A percentile compares a stretch with the other conserved stretches of the same genome.
These are phyloP conservation scores for Halictus rubicundus DNA, from an alignment of 1,140 invertebrate genomes.

Conservation along the genomic window DNA sequence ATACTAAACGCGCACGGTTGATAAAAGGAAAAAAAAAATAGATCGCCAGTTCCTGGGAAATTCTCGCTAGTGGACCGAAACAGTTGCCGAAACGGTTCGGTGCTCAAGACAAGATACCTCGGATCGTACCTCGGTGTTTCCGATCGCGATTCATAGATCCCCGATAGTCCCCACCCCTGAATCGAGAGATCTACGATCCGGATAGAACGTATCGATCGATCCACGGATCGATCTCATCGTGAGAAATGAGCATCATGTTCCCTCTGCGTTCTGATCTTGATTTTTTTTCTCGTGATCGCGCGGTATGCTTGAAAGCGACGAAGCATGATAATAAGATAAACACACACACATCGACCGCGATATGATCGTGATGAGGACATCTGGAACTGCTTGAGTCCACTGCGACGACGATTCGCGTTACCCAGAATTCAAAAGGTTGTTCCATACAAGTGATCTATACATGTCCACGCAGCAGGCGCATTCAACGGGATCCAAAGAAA, in stretches of 20 bases:
- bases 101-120: background rate
- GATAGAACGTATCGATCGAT: no score
- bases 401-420: slow-evolving; percentile 68
- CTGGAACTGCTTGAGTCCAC: slow-evolving; percentile 72
- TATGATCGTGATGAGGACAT: slow-evolving; percentile 42
- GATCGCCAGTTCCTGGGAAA: slow-evolving; percentile 49
- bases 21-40: no score
- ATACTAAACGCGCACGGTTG: slow-evolving; percentile 56
- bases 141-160: no score
- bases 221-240: no score
- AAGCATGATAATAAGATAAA: slow-evolving; percentile 47
- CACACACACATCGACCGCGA: slow-evolving; percentile 10
- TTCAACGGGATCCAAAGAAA: background rate
- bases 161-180: no score
- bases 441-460: no score
- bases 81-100: slow-evolving; percentile 51
- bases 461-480: background rate
- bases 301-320: background rate
- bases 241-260: no score
- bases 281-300: background rate
- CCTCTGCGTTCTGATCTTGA: no score
- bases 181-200: no score
- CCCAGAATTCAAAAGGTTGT: slow-evolving; percentile 54
- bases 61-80: slow-evolving; percentile 69
- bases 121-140: no score